These are phyloP conservation scores for Chiloscyllium plagiosum DNA, from an alignment of 2,113 vertebrate genomes.

Conservation along the genomic window DNA sequence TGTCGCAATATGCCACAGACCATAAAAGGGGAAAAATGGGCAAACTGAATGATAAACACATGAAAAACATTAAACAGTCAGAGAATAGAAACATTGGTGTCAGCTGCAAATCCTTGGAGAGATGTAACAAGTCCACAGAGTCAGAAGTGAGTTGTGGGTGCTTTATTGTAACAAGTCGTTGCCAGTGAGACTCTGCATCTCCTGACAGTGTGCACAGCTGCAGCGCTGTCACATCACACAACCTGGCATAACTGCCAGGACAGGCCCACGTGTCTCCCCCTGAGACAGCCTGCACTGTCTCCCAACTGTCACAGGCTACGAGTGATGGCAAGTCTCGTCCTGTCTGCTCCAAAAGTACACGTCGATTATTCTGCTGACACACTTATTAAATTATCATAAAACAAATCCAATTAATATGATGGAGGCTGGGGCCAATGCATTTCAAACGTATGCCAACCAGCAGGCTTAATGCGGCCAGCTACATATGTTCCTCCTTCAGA, in stretches of 20 bases:
- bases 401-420: background rate
- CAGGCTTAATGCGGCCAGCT: background rate
- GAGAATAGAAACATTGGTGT: background rate
- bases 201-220: background rate
- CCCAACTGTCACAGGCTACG: background rate
- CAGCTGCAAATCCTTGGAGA: background rate
- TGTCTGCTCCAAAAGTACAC: background rate
- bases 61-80: background rate
- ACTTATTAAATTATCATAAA: conserved; percentile 20
- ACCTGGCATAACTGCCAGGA: background rate
- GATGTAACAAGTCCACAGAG: background rate
- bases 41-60: background rate
- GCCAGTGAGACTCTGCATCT: background rate
- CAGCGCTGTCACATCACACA: background rate
- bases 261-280: background rate
- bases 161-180: background rate
- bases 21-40: background rate
- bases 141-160: background rate
- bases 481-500: background rate
- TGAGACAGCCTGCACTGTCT: background rate
- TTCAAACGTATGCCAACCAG: background rate
- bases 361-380: background rate
- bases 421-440: background rate
- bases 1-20: background rate
- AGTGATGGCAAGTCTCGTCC: background rate